Evolutionary conservation across 1,140 invertebrate species (phyloP), one percentile per base, ranked within the genome.

Genomic region (Leguminivora glycinivorella): DNA sequence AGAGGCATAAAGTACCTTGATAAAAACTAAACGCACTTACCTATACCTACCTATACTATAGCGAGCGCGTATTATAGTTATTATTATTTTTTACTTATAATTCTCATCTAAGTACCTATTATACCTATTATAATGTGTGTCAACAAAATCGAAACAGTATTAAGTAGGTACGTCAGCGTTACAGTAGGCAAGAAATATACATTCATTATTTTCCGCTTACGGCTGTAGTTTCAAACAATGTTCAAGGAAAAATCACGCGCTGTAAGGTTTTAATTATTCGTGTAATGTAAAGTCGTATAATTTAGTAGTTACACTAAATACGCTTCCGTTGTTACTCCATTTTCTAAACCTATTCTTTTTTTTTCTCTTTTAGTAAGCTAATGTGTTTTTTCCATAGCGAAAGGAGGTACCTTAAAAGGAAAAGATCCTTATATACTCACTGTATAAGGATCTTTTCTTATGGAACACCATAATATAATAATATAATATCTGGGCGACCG

Each of bases 201-300:
- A n/a, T n/a, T n/a, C 17, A 52, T 19, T 10, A 52, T 22, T 52
- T 52, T 52, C 47, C 47, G 47, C 47, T 52, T 52, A 52, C 47
- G 47, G 19, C 47, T 52, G 47, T 52, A 52, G 47, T 52, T 52
- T 52, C 47, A 52, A 52, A 52, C 19, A 10, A 52, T 9, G 22
- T 52, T 52, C 47, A 52, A 52, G 47, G 47, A 52, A 52, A 52
- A 52, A 52, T 22, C 47, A 52, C 47, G 47, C 47, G 47, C 47
- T 10, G 47, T 52, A 52, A 10, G 5, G 17, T 52, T 52, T 12
- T 52, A 52, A 22, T 52, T 52, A 52, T 22, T 9, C 47, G 47
- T 17, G 47, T 52, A 52, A 17, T 43, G 14, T 43, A 43, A 43
- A 43, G 40, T 43, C 40, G 40, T 43, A 43, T 43, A 17, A 5